Evolutionary conservation across 2,113 vertebrate species (phyloP).

Genomic region (Clupea harengus): DNA sequence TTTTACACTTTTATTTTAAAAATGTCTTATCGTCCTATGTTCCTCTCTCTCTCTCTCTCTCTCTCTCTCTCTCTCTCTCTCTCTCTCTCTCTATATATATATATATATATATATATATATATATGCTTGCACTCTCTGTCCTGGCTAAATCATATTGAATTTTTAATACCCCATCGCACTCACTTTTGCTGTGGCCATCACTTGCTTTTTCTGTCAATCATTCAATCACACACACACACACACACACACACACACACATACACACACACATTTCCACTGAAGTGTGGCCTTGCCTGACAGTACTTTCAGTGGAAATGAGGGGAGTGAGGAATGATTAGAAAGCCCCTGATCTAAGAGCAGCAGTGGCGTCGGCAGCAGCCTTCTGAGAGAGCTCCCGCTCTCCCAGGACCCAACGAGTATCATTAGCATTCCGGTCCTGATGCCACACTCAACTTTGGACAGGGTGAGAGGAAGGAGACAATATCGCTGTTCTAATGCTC

Average conservation of each 20-base stretch:
- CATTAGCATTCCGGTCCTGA: not conserved
- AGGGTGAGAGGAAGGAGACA: not conserved
- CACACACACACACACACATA: slow-evolving; percentile 36
- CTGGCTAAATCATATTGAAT: slow-evolving; percentile 13
- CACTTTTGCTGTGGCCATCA: not conserved
- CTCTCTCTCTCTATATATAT: no score
- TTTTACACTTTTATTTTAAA: slow-evolving; percentile 9
- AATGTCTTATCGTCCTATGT: not conserved
- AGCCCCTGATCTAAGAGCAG: not conserved
- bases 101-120: no score
- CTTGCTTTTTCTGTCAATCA: not conserved
- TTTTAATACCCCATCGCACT: not conserved
- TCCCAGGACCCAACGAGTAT: not conserved
- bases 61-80: no score
- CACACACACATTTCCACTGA: slow-evolving; percentile 13
- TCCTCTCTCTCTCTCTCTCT: slow-evolving; percentile 20
- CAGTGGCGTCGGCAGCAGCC: not conserved
- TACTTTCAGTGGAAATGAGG: not conserved
- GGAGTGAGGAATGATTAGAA: not conserved
- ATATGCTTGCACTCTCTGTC: slow-evolving; percentile 44
- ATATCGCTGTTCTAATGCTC: not conserved
- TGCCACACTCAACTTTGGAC: not conserved
- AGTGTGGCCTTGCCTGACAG: not conserved
- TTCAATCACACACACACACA: slow-evolving; percentile 41
- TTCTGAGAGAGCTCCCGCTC: not conserved